These are phyloP conservation scores for Echinarachnius parma DNA, from an alignment of 53 echinoderm and acorn worm species.

Conservation along the genomic window DNA sequence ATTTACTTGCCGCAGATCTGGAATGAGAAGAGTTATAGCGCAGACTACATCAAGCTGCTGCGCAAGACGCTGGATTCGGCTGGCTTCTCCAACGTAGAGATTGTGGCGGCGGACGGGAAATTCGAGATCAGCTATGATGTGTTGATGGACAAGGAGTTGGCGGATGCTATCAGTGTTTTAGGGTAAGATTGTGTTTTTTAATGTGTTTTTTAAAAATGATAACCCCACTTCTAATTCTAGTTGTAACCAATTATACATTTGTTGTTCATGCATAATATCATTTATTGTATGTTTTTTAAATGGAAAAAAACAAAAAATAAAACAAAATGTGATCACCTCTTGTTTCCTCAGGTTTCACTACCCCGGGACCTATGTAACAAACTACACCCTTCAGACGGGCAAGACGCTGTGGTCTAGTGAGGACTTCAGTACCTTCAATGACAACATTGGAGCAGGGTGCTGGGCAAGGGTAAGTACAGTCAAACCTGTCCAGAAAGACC, in stretches of 20 bases:
- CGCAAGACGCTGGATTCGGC: conserved; percentile 60
- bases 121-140: conserved; percentile 83
- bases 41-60: conserved; percentile 71
- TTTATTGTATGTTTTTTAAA: too few species aligned
- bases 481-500: too few species aligned
- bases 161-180: conserved; percentile 63
- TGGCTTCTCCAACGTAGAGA: conserved; percentile 50
- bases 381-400: conserved; percentile 70
- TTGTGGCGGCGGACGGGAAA: conserved; percentile 89
- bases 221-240: too few species aligned
- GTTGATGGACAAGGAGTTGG: conserved; percentile 58
- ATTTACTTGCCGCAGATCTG: too few species aligned
- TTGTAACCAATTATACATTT: too few species aligned
- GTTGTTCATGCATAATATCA: too few species aligned
- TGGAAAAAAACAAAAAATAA: too few species aligned
- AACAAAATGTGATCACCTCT: neutral
- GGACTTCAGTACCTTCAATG: conserved; percentile 92
- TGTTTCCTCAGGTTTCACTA: conserved; percentile 78
- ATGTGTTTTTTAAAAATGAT: too few species aligned
- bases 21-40: conserved; percentile 81
- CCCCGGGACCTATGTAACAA: conserved; percentile 78
- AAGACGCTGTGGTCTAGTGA: conserved; percentile 92
- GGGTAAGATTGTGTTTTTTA: too few species aligned
- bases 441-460: conserved; percentile 86
- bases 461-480: conserved; percentile 92